A percentile compares a stretch with the other conserved stretches of the same genome.
phyloP scores from a whole-genome alignment of 1,140 invertebrate genomes.

The Drosophila baimaii region DNA sequence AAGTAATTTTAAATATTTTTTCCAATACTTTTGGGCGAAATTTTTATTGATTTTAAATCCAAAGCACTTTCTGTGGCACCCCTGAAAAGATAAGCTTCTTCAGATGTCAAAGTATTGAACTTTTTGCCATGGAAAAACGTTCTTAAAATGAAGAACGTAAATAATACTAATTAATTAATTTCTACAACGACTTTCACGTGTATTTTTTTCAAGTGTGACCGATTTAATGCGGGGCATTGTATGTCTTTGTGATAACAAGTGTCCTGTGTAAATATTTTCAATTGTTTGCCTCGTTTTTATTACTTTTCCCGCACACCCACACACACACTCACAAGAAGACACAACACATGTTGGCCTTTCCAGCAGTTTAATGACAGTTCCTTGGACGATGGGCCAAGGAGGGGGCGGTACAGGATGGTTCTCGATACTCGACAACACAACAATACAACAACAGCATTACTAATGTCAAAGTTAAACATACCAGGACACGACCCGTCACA shows the following conservation, averaged over 20 bases:
- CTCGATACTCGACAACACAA: constrained; percentile 43
- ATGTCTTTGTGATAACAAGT: constrained; percentile 80
- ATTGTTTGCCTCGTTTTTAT: constrained; percentile 80
- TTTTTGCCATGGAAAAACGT: not conserved
- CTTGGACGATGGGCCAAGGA: constrained; percentile 12
- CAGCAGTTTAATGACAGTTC: constrained; percentile 50
- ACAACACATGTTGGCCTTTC: constrained; percentile 39
- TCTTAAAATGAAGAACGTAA: not conserved
- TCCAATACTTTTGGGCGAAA: too few relatives aligned
- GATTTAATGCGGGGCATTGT: constrained; percentile 33
- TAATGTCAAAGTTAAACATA: constrained; percentile 75
- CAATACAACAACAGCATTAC: constrained; percentile 53
- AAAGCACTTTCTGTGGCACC: not conserved
- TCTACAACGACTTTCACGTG: not conserved
- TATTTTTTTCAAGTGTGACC: constrained; percentile 1
- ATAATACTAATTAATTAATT: not conserved
- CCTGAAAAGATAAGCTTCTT: too few relatives aligned
- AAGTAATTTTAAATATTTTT: too few relatives aligned
- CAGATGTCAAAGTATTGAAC: too few relatives aligned
- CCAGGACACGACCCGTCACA: constrained; percentile 57
- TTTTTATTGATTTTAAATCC: too few relatives aligned
- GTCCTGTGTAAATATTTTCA: constrained; percentile 83
- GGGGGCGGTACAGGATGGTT: constrained; percentile 11
- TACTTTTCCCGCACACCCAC: constrained; percentile 59
- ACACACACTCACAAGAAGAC: constrained; percentile 29